phyloP scores from a whole-genome alignment of 2,113 vertebrate species.

The Alosa alosa region DNA sequence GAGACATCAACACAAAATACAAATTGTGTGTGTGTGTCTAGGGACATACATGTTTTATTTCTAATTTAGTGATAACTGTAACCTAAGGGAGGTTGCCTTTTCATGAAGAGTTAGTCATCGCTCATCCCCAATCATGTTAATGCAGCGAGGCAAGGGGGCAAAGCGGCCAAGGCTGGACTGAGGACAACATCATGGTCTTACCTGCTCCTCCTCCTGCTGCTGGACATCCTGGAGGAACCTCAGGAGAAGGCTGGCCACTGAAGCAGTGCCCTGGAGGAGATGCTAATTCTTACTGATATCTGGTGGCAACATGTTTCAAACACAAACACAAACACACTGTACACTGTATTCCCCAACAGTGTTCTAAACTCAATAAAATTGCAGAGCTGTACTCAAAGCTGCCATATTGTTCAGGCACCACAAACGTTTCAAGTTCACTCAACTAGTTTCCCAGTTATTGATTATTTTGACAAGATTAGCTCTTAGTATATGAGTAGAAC shows the following conservation, averaged over 20 bases:
- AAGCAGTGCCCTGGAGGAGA: neutral
- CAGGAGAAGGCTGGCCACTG: neutral
- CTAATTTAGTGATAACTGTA: neutral
- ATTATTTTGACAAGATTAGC: too few species aligned
- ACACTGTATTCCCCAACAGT: too few species aligned
- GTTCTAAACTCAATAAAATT: too few species aligned
- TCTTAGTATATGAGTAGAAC: too few species aligned
- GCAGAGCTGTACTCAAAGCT: too few species aligned
- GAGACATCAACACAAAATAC: neutral
- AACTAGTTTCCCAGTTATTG: too few species aligned
- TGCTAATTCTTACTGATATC: neutral
- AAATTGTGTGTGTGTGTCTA: neutral
- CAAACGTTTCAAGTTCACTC: too few species aligned
- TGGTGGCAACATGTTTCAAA: neutral
- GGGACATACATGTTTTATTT: neutral
- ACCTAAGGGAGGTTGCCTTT: neutral
- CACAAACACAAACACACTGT: neutral
- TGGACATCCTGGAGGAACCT: neutral
- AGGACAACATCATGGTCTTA: neutral
- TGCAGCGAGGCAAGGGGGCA: neutral
- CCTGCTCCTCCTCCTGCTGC: neutral
- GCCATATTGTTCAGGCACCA: too few species aligned
- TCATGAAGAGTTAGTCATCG: slow-evolving; percentile 3
- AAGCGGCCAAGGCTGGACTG: neutral
- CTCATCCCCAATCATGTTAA: neutral